phyloP scores from a whole-genome alignment of 2,797 vertebrate species.

The Myripristis murdjan region DNA sequence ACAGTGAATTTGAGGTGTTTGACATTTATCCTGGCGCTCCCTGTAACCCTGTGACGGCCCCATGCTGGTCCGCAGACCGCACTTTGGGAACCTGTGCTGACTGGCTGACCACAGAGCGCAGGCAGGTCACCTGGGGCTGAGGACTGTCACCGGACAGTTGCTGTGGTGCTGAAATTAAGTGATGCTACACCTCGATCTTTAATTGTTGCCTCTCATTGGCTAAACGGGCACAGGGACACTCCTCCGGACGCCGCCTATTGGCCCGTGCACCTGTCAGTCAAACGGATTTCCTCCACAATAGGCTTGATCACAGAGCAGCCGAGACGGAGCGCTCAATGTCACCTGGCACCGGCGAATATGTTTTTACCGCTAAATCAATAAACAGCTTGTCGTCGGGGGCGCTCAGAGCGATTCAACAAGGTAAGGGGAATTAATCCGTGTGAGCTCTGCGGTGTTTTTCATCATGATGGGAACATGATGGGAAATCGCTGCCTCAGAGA shows the following conservation, averaged over 20 bases:
- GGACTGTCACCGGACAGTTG: constrained; percentile 53
- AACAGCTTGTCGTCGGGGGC: neutral
- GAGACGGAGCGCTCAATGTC: constrained; percentile 63
- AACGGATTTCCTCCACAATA: constrained; percentile 50
- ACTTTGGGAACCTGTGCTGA: no score
- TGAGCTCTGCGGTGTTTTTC: neutral
- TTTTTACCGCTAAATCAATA: neutral
- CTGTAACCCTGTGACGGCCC: no score
- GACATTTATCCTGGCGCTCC: no score
- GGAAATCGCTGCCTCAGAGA: neutral
- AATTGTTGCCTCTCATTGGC: constrained; percentile 62
- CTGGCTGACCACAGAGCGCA: no score
- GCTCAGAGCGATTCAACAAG: constrained; percentile 18
- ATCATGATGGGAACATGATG: neutral
- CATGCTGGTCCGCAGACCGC: no score
- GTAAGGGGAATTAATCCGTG: constrained; percentile 37
- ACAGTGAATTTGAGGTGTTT: no score
- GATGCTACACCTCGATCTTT: neutral
- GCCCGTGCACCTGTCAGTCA: constrained; percentile 55
- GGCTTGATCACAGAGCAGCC: constrained; percentile 43
- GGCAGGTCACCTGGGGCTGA: constrained; percentile 18
- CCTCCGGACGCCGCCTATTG: constrained; percentile 50
- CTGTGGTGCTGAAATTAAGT: constrained; percentile 37
- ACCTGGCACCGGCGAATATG: constrained; percentile 40
- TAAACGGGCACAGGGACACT: neutral